Evolutionary conservation across 2,888 invertebrate species (phyloP).

Genomic region (Mythimna loreyi): DNA sequence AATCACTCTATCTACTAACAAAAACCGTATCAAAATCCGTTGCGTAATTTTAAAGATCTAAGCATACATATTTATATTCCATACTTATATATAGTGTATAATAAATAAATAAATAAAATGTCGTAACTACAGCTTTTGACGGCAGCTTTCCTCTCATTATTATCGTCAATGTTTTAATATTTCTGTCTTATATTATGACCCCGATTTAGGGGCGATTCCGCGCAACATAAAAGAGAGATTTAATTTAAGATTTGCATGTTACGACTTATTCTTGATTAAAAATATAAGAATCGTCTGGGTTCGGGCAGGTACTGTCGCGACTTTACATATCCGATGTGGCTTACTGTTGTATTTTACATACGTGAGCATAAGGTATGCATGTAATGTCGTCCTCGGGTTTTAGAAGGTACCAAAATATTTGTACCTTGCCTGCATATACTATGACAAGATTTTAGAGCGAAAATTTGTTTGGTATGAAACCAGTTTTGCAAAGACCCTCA

Average conservation of each 20-base stretch:
- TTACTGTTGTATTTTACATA: conserved; percentile 28
- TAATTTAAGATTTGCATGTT: conserved; percentile 51
- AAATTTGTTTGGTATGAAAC: not conserved
- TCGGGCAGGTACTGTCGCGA: conserved; percentile 4
- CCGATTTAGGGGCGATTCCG: conserved; percentile 38
- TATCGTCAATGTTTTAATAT: conserved; percentile 41
- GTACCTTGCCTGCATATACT: not conserved
- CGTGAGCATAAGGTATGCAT: conserved; percentile 9
- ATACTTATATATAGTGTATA: too few relatives aligned
- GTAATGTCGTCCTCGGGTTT: conserved; percentile 9
- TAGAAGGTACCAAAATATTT: conserved; percentile 19
- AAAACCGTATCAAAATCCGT: too few relatives aligned
- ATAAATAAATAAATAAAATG: too few relatives aligned
- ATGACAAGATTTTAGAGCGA: not conserved
- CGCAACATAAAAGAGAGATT: conserved; percentile 46
- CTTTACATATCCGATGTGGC: conserved; percentile 30
- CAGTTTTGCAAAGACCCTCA: not conserved
- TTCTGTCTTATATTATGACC: conserved; percentile 39
- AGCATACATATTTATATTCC: too few relatives aligned
- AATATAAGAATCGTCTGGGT: conserved; percentile 24
- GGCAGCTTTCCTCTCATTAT: conserved; percentile 12
- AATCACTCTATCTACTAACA: too few relatives aligned
- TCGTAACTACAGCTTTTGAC: conserved; percentile 21
- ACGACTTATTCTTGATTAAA: conserved; percentile 50
- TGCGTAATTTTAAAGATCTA: too few relatives aligned